Base-by-base conservation (phyloP, 2,888 invertebrate species). In the Cantharis nigra region DNA sequence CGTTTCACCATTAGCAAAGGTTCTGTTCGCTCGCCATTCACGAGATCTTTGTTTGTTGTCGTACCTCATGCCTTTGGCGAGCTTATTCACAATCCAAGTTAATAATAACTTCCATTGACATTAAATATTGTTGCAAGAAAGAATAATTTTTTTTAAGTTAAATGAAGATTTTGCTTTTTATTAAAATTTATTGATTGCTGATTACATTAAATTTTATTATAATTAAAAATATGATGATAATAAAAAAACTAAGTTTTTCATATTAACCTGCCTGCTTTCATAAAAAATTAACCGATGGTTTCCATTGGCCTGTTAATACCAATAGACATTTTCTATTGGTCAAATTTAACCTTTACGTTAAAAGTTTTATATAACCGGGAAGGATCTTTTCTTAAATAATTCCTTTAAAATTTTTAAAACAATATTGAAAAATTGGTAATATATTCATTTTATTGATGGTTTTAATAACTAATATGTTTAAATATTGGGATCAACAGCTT, bases 1-100 rank as follows among this genome's bases (percentile, higher is more conserved):
- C 80, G 82, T 82, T 79, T 80, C 86, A 84, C 86, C 86, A 87
- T 87, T 87, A 87, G 84, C 83, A 82, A 79, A 82, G 82, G 83
- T 84, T 84, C 83, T 83, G 20, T 85, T 81, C 83, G 76, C 81
- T 3, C 2, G 20, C 20, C 80, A 80, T 82, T 82, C 78, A 73
- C 71, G 70, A 71, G 64, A 82, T 83, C 82, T 84, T 81, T 81
- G 81, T 76, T 80, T 33, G 33, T 75, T 83, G 85, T 85, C 83
- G 85, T 83, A 82, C 76, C 74, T 77, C 72, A 79, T 84, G 83
- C 85, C 82, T 79, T 67, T 67, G 9, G 26, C 77, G 79, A 84
- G 83, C 82, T 75, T 75, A 71, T 81, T 49, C 49, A 49, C 7
- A 7, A n/a, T n/a, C 49, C 49, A n/a, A 49, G n/a, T n/a, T 49